Percentiles rank a stretch among this genome's conserved stretches.
phyloP scores from a whole-genome alignment of 2,888 invertebrate species.

The Dorcus hopei region DNA sequence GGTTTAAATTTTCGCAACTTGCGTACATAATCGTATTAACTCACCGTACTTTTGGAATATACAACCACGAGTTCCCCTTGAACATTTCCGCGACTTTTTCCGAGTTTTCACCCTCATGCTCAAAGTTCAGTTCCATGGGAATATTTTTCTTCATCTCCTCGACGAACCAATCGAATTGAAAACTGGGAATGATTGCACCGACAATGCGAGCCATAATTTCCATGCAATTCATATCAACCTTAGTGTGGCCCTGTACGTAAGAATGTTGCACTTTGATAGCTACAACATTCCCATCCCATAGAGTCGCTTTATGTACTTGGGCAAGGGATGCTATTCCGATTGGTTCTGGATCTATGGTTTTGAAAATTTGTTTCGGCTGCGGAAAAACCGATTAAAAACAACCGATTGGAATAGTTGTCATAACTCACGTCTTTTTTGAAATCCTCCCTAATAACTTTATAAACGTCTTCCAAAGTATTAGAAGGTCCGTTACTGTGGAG shows the following conservation, averaged over 20 bases:
- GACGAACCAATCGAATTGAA: constrained; percentile 94
- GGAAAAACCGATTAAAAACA: not conserved
- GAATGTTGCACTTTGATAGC: constrained; percentile 98
- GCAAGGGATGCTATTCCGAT: constrained; percentile 95
- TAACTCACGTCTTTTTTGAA: constrained; percentile 70
- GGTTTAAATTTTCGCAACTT: constrained; percentile 1
- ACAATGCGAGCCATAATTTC: constrained; percentile 80
- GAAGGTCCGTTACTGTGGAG: constrained; percentile 90
- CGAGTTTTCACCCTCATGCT: constrained; percentile 87
- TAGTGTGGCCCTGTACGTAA: constrained; percentile 81
- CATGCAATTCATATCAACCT: constrained; percentile 95
- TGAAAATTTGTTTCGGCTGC: constrained; percentile 78
- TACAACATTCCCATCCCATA: constrained; percentile 72
- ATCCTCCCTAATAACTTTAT: constrained; percentile 83
- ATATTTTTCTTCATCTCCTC: constrained; percentile 95
- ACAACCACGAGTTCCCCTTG: constrained; percentile 70
- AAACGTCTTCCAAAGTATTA: constrained; percentile 79
- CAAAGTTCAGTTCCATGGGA: constrained; percentile 85
- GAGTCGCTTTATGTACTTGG: constrained; percentile 82
- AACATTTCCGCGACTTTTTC: constrained; percentile 74
- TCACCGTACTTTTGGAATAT: constrained; percentile 58
- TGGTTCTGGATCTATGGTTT: constrained; percentile 78
- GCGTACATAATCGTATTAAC: not conserved
- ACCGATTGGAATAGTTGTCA: not conserved
- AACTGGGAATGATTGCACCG: constrained; percentile 88